A percentile compares a stretch with the other conserved stretches of the same genome.
Conservation (phyloP, 2,888 invertebrate species). For the Sepioteuthis lessoniana region DNA sequence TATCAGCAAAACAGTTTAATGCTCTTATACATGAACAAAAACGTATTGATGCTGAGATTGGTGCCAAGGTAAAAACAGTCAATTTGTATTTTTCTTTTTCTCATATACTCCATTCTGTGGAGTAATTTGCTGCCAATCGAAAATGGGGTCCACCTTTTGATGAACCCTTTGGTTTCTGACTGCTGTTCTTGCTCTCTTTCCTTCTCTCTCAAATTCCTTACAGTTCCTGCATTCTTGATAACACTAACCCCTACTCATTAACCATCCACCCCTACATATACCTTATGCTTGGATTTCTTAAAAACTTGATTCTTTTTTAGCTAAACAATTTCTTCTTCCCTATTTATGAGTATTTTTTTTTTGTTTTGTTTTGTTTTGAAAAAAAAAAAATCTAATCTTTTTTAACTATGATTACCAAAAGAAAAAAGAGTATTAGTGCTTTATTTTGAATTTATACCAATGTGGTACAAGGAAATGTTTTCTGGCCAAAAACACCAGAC, state of each 20-base stretch:
- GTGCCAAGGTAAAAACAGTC: constrained; percentile 63
- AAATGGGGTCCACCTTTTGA: neutral
- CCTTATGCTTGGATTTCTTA: neutral
- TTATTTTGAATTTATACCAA: too few species aligned
- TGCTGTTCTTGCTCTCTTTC: neutral
- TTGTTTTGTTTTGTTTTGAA: neutral
- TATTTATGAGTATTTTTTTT: neutral
- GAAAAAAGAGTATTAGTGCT: neutral
- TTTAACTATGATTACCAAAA: neutral
- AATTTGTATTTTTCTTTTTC: neutral
- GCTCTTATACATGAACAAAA: constrained; percentile 68
- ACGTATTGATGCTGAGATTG: constrained; percentile 65
- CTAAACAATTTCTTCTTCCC: neutral
- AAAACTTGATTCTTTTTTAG: neutral
- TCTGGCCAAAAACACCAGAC: too few species aligned
- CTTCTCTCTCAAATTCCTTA: neutral
- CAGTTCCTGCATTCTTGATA: neutral
- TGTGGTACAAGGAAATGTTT: too few species aligned
- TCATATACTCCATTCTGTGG: neutral
- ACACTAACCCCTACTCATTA: neutral
- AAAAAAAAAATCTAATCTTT: neutral
- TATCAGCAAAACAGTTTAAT: constrained; percentile 65
- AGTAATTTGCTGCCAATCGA: neutral
- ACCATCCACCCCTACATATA: too few species aligned
- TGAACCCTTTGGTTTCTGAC: neutral